Evolutionary conservation across 2,888 invertebrate species (phyloP).

Genomic region (Sacculina carcini): DNA sequence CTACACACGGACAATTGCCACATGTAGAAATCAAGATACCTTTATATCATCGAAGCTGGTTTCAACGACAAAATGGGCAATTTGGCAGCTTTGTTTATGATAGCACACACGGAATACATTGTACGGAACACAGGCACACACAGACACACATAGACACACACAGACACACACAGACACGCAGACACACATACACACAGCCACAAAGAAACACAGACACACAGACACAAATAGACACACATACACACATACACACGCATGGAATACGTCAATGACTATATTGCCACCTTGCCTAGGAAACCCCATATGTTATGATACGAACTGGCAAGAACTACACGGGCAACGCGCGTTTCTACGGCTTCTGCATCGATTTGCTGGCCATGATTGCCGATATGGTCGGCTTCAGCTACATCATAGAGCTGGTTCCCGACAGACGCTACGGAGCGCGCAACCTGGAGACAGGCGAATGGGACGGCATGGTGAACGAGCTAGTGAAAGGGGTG

Average conservation of each 20-base stretch:
- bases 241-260: neutral
- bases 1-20: too few relatives aligned
- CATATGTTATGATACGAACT: constrained; percentile 17
- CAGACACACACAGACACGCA: too few relatives aligned
- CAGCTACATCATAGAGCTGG: constrained; percentile 38
- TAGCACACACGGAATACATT: too few relatives aligned
- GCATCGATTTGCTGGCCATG: constrained; percentile 36
- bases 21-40: too few relatives aligned
- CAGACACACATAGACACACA: too few relatives aligned
- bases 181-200: too few relatives aligned
- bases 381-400: constrained; percentile 20
- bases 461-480: constrained; percentile 38
- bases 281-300: constrained; percentile 11
- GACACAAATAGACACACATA: too few relatives aligned
- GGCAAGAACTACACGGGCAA: constrained; percentile 32
- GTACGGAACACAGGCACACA: neutral
- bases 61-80: too few relatives aligned
- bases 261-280: neutral
- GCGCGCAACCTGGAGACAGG: constrained; percentile 32
- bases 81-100: too few relatives aligned
- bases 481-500: constrained; percentile 41
- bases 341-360: constrained; percentile 47
- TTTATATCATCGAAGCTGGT: too few relatives aligned
- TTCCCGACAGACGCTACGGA: constrained; percentile 40
- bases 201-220: too few relatives aligned